These are phyloP conservation scores for Hydrocynus forskahlii DNA, from an alignment of 2,797 vertebrate species.

Conservation along the genomic window DNA sequence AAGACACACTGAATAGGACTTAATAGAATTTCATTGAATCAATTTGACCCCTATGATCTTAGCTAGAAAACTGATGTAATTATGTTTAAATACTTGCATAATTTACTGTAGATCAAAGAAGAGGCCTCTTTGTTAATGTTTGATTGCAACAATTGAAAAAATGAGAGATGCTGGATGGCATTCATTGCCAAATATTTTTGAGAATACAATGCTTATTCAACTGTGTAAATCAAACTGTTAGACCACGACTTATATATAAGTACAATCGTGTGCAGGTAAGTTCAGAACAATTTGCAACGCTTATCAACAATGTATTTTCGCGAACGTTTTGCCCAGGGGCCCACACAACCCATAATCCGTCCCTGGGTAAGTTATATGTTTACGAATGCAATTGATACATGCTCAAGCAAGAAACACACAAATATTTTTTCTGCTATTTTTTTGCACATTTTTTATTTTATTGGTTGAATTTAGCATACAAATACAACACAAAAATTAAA, in stretches of 20 bases:
- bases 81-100: neutral
- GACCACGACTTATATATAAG: neutral
- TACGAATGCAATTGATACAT: no score
- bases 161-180: neutral
- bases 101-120: slow-evolving; percentile 7
- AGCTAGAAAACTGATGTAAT: neutral
- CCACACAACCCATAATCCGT: no score
- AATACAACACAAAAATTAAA: no score
- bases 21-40: neutral
- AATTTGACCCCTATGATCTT: neutral
- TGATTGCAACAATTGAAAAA: slow-evolving; percentile 28
- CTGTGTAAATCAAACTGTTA: neutral
- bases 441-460: no score
- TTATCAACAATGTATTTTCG: no score
- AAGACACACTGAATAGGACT: neutral
- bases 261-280: neutral
- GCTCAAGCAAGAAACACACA: no score
- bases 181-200: neutral
- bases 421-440: no score
- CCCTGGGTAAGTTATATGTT: no score
- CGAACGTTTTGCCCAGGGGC: no score
- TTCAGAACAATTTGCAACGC: no score
- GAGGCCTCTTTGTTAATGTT: slow-evolving; percentile 9
- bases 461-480: no score
- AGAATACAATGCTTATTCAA: slow-evolving; percentile 15